phyloP scores from a whole-genome alignment of 2,888 invertebrate species.

The Arctia plantaginis region DNA sequence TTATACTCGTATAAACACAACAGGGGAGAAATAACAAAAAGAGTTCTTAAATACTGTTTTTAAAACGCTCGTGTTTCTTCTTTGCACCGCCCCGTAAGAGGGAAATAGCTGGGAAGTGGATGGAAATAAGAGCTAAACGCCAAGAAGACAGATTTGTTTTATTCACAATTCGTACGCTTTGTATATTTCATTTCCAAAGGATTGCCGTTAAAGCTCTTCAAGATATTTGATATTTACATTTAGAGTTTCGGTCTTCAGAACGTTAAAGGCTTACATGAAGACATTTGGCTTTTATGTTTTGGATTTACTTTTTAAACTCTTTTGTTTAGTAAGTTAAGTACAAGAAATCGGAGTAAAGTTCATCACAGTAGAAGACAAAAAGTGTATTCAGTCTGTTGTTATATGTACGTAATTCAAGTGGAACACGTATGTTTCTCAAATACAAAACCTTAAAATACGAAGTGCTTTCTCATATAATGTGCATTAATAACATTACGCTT shows the following conservation, averaged over 20 bases:
- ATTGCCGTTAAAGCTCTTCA: slow-evolving; percentile 8
- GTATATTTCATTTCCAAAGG: slow-evolving; percentile 14
- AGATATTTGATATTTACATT: slow-evolving; percentile 11
- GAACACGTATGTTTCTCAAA: not conserved
- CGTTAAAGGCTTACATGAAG: not conserved
- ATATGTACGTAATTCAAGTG: not conserved
- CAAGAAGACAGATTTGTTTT: slow-evolving; percentile 82
- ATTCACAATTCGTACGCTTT: slow-evolving; percentile 65
- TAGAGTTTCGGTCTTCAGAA: not conserved
- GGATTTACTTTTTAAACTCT: not conserved
- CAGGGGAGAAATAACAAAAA: not conserved
- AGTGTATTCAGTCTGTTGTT: not conserved
- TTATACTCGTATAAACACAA: not conserved
- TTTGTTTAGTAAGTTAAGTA: not conserved
- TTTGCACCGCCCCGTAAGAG: slow-evolving; percentile 61
- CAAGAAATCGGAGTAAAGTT: not conserved
- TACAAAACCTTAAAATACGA: not conserved
- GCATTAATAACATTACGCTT: not conserved
- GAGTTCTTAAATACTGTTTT: not conserved
- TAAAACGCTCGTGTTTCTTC: slow-evolving; percentile 26
- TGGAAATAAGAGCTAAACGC: slow-evolving; percentile 82
- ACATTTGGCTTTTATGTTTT: not conserved
- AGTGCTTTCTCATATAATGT: not conserved
- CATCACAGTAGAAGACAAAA: no score
- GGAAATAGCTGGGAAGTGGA: slow-evolving; percentile 81